A percentile compares a stretch with the other conserved stretches of the same genome.
These are phyloP conservation scores for Chaetops frenatus DNA, from an alignment of 2,113 vertebrate genomes.

Conservation along the genomic window DNA sequence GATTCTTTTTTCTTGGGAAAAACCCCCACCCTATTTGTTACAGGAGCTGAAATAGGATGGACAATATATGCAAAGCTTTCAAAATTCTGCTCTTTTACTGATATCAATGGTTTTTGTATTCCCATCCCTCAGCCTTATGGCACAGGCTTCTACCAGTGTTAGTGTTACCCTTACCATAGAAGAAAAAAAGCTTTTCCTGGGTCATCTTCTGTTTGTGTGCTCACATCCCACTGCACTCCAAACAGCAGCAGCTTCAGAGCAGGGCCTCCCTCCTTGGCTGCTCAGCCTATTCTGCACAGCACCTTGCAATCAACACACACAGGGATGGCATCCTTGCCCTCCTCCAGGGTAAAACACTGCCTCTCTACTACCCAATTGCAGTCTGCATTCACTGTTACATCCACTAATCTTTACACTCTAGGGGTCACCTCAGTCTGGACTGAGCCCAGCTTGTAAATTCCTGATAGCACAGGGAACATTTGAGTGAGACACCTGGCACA, in stretches of 20 bases:
- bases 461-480: background rate
- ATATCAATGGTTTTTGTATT: background rate
- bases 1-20: background rate
- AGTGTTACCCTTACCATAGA: background rate
- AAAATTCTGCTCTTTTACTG: background rate
- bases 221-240: background rate
- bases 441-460: background rate
- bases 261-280: background rate
- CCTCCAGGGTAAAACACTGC: background rate
- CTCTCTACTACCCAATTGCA: background rate
- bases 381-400: background rate
- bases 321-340: background rate
- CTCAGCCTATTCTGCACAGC: background rate
- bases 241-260: background rate
- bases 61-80: background rate
- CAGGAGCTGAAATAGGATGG: background rate
- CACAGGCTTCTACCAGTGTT: background rate
- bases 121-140: background rate
- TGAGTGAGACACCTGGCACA: background rate
- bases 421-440: background rate
- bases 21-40: fast-evolving
- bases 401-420: background rate
- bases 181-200: background rate
- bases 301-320: background rate
- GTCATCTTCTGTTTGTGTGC: fast-evolving